Evolutionary conservation across 2,888 invertebrate species (phyloP), one percentile per base, ranked within the genome.

Genomic region (Actias luna): DNA sequence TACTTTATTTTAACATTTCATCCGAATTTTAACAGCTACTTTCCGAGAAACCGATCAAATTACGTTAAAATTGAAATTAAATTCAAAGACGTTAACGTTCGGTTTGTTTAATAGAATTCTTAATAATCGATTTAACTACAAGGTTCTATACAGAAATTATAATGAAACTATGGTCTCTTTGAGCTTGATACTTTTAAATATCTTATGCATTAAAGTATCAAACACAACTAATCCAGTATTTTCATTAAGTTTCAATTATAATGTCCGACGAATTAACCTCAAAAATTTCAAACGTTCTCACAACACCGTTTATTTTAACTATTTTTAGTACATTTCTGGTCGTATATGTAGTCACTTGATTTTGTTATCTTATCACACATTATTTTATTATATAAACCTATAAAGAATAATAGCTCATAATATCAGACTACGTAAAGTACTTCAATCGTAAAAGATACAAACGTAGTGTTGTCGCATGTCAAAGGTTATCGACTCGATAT

Each of bases 401-500:
- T 55, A 55, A 29, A 55, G 29, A 55, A 55, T 55, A 55, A 55
- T 55, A 55, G 29, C 55, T 29, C n/a, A 2, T 29, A 55, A 29
- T 55, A 39, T 36, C 29, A 60, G 63, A 55, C 57, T 52, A 58
- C 65, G 59, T 58, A 58, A 42, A 62, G 58, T 61, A 60, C 63
- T 58, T 52, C 12, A 50, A 63, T 63, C 52, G 63, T 63, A 60
- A 59, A 52, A 63, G 59, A 63, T 55, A 52, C 52, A 35, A 50
- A 36, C 12, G 25, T 65, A 70, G 67, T 65, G 68, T 67, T 69
- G 66, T 67, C 57, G 61, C 68, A 63, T 69, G 74, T 67, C 69
- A 73, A 65, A 73, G 77, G 76, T 80, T 77, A 79, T 78, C 76
- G 65, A 67, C 36, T 61, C 63, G 58, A 63, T 64, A 58, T n/a